Evolutionary conservation across 1,140 invertebrate species (phyloP).

Genomic region (Ganaspis sp.): DNA sequence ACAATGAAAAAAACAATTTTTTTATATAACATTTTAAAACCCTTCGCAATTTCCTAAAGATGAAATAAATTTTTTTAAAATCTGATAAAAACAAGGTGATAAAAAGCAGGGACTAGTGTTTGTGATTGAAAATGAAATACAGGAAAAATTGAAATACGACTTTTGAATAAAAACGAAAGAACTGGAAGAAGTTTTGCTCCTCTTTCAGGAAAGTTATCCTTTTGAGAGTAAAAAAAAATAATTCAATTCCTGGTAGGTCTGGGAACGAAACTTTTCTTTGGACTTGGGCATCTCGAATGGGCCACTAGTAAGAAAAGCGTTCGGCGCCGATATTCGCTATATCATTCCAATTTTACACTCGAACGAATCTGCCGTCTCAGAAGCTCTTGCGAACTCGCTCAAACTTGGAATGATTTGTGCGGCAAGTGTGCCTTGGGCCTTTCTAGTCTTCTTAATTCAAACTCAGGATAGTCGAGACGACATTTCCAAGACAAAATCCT

Average conservation of each 20-base stretch:
- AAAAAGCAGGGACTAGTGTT: not conserved
- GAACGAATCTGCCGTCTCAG: constrained; percentile 59
- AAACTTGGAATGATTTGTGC: constrained; percentile 71
- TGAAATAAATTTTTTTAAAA: no score
- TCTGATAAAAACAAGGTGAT: no score
- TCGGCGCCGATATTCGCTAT: constrained; percentile 59
- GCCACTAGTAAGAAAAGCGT: constrained; percentile 40
- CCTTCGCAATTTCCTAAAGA: no score
- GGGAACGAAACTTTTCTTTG: constrained; percentile 62
- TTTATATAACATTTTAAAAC: no score
- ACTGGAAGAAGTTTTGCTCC: constrained; percentile 28
- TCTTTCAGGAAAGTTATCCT: constrained; percentile 23
- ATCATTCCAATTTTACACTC: constrained; percentile 73
- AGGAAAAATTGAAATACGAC: not conserved
- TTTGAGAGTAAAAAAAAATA: constrained; percentile 57
- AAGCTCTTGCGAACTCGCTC: constrained; percentile 59
- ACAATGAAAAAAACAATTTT: no score
- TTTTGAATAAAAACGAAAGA: not conserved
- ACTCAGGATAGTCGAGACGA: constrained; percentile 54
- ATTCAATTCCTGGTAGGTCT: constrained; percentile 64
- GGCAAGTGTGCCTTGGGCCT: constrained; percentile 45
- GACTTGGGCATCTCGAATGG: constrained; percentile 45
- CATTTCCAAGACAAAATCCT: constrained; percentile 53
- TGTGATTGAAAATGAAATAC: not conserved
- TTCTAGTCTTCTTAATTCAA: constrained; percentile 55